Evolutionary conservation across 2,113 vertebrate genomes (phyloP), one percentile per base, ranked within the genome.

Genomic region (Poeciliopsis retropinna): DNA sequence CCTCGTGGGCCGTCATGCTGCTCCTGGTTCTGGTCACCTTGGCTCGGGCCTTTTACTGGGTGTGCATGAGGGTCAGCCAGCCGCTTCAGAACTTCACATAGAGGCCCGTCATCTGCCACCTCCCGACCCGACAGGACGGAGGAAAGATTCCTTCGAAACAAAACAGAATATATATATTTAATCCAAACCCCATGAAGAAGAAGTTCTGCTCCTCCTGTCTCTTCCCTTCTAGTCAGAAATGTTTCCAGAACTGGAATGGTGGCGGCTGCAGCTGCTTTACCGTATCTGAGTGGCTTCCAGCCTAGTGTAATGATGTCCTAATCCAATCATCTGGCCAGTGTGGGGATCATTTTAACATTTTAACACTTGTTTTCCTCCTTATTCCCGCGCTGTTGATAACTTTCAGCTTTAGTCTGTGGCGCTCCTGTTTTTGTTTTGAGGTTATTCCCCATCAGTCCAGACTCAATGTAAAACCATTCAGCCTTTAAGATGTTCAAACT

Each of bases 41-140:
- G 77, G 96, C 94, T 39, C 95, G 97, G 82, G 97, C 95, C 28
- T 94, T 95, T 64, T 97, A 97, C 89, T 97, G 97, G 97, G 95
- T 94, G 83, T 97, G 97, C 91, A 93, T 96, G 92, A 87, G 93
- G 84, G 94, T 95, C 88, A 95, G 94, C 90, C 92, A 94, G 79
- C 94, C 94, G 32, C 89, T 95, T 64, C 93, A 95, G 87, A 94
- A 81, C 92, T 94, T 94, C 92, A 92, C 94, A 93, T 95, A 95
- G 72, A 92, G 47, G 57, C 19, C 69, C 72, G 5, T n/a, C 80
- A 39, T 54, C 75, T 39, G 67, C 79, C 28, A 27, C 60, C 44
- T 66, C 75, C 67, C 37, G 30, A 76, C 76, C 72, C 51, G 41
- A 73, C 75, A 61, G 81, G 71, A 66, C 47, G 78, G 79, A 83